Base-by-base conservation (phyloP, 1,140 invertebrate genomes). In the Trachymyrmex cornetzi region DNA sequence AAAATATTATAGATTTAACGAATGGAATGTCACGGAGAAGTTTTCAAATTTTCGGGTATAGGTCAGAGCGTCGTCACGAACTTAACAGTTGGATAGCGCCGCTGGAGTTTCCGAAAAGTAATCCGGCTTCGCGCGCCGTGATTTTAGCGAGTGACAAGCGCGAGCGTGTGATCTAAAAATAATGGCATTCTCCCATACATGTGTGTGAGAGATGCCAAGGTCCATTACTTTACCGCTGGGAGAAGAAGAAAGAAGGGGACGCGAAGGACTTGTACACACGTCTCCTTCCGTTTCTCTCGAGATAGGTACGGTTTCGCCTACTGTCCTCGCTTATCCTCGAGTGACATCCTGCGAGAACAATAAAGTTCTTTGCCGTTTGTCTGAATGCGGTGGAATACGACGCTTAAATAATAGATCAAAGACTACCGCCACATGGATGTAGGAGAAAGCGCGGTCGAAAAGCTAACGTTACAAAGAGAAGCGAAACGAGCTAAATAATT, bases 91-190 rank as follows among this genome's bases (percentile, higher is more conserved):
- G 3, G 30, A 27, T 24, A 30, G 1, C 14, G 57, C 2, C 22
- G 44, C 34, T 77, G 71, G 22, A 53, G 61, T 85, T 77, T 9
- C 27, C 44, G 57, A 85, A 64, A 64, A n/a, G 24, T 87, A 77
- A 85, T 85, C 82, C 64, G 64, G 16, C 50, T 84, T 87, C 84
- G 38, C 84, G 38, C 1, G 5, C 71, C 30, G 24, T 63, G 81
- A 66, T 50, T 77, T 85, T 87, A 50, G 59, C 57, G 72, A 79
- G 64, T 87, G 86, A 87, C 81, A 87, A 87, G 86, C 74, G 64
- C 27, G 63, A 87, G 64, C 86, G 55, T 61, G 67, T 38, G 38
- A 80, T 86, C 84, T 86, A 88, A 88, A 88, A 88, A 88, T 88
- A 88, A 88, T 88, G 59, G 16, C 57, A 79, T 48, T 53, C 67